Percentiles rank a stretch among this genome's conserved stretches.
phyloP scores from a whole-genome alignment of 1,140 invertebrate species.

The Sitobion miscanthi region DNA sequence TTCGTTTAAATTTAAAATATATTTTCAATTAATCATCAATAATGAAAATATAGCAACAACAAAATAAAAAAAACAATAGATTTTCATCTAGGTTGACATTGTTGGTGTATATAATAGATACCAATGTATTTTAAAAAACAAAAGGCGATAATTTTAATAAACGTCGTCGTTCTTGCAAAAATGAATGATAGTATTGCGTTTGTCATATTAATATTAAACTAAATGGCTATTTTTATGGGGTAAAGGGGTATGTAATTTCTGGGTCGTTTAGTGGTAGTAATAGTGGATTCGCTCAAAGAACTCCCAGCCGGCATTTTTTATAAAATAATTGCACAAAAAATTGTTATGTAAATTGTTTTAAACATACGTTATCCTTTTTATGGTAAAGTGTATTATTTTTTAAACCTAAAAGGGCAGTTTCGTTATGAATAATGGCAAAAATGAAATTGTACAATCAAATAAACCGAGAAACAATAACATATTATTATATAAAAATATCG shows the following conservation, averaged over 20 bases:
- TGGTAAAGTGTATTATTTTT: not conserved
- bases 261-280: not conserved
- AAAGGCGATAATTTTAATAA: constrained; percentile 25
- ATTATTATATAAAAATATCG: not conserved
- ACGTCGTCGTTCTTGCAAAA: not conserved
- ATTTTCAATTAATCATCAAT: not conserved
- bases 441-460: not conserved
- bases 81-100: not conserved
- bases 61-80: not conserved
- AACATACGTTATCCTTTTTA: constrained; percentile 26
- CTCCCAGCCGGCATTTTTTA: not conserved
- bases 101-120: not conserved
- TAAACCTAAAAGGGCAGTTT: not conserved
- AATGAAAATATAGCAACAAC: not conserved
- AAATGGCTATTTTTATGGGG: not conserved
- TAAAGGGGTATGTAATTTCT: not conserved
- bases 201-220: not conserved
- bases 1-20: not conserved
- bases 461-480: not conserved
- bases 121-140: not conserved
- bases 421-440: not conserved
- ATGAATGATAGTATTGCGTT: not conserved
- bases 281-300: not conserved
- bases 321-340: not conserved
- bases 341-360: constrained; percentile 12